These are phyloP conservation scores for Eudasyphora cyanicolor DNA, from an alignment of 2,888 invertebrate species.

Conservation along the genomic window DNA sequence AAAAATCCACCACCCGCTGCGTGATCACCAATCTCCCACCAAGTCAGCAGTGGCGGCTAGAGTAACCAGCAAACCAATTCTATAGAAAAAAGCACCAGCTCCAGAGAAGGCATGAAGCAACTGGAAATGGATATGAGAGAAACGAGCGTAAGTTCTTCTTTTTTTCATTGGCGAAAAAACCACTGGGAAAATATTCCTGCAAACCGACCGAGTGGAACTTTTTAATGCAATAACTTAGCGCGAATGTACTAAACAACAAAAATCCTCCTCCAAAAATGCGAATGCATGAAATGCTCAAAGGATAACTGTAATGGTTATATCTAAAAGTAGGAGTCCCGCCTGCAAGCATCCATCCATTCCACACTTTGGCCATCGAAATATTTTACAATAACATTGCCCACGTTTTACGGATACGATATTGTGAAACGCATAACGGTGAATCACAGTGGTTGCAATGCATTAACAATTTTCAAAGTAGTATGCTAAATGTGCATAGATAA, in stretches of 20 bases:
- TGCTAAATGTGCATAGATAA: too few relatives aligned
- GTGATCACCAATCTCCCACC: constrained; percentile 49
- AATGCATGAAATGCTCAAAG: constrained; percentile 23
- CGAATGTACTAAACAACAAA: constrained; percentile 50
- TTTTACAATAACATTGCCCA: constrained; percentile 37
- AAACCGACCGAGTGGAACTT: constrained; percentile 58
- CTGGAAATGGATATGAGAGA: neutral
- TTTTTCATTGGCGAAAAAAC: too few relatives aligned
- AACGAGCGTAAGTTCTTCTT: constrained; percentile 10
- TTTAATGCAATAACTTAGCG: constrained; percentile 64
- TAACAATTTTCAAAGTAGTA: too few relatives aligned
- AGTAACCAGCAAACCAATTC: neutral
- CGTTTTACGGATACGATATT: neutral
- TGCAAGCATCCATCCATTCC: constrained; percentile 8
- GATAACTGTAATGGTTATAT: constrained; percentile 8
- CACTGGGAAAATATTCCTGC: constrained; percentile 50
- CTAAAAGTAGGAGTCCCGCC: neutral
- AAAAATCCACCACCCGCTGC: constrained; percentile 61
- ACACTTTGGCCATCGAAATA: constrained; percentile 19
- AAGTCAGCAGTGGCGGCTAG: neutral
- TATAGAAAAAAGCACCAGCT: neutral
- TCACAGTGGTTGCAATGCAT: neutral
- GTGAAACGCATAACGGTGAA: constrained; percentile 12
- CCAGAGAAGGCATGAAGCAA: neutral
- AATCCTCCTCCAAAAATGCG: constrained; percentile 21